phyloP scores from a whole-genome alignment of 1,140 invertebrate genomes.

The Zaprionus capensis region DNA sequence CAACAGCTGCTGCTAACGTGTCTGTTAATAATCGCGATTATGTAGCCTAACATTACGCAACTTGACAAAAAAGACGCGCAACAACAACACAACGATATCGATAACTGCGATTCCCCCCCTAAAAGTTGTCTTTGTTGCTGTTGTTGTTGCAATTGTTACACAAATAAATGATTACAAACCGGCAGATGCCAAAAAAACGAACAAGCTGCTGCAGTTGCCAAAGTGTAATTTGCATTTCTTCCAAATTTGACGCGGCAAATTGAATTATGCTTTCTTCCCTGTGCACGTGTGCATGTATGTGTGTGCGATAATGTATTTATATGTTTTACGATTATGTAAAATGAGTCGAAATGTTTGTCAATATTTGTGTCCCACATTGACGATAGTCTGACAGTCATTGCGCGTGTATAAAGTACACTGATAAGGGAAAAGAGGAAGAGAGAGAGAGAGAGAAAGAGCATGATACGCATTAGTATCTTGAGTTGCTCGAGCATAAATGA shows the following conservation, averaged over 20 bases:
- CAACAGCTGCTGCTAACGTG: slow-evolving; percentile 46
- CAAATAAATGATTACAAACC: slow-evolving; percentile 66
- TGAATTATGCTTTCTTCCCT: slow-evolving; percentile 3
- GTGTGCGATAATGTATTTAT: background rate
- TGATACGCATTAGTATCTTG: background rate
- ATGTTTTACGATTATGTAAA: slow-evolving; percentile 37
- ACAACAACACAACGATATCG: slow-evolving; percentile 19
- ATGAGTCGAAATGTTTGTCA: slow-evolving; percentile 40
- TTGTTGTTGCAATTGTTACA: slow-evolving; percentile 60
- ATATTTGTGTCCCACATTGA: slow-evolving; percentile 39
- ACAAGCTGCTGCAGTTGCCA: background rate
- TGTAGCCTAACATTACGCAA: slow-evolving; percentile 81
- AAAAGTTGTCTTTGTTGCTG: slow-evolving; percentile 17
- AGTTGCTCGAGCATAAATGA: background rate
- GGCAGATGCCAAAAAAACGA: slow-evolving; percentile 36
- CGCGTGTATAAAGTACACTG: background rate
- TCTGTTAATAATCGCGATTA: slow-evolving; percentile 69
- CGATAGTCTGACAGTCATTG: slow-evolving; percentile 34
- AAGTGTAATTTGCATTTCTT: slow-evolving; percentile 58
- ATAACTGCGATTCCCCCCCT: slow-evolving; percentile 14
- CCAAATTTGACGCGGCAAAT: slow-evolving; percentile 20
- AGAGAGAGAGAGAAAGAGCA: background rate
- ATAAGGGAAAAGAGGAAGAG: background rate
- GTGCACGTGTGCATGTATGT: background rate
- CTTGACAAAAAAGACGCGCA: slow-evolving; percentile 65